Evolutionary conservation across 1,140 invertebrate genomes (phyloP).

Genomic region (Holcopasites calliopsidis): DNA sequence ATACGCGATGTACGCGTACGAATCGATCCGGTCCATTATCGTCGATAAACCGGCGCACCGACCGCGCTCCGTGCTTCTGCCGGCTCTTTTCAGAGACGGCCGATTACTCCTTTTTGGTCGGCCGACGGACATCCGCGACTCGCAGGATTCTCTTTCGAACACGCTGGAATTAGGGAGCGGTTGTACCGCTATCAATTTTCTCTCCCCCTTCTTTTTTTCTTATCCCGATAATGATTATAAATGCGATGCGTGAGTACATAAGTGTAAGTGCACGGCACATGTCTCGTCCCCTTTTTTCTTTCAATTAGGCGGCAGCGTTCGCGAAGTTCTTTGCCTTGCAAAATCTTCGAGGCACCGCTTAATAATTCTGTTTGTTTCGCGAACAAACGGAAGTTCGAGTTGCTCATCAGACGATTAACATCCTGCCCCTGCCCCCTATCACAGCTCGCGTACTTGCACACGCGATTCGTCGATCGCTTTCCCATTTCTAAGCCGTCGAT

Average conservation of each 20-base stretch:
- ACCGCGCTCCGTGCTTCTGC: constrained; percentile 49
- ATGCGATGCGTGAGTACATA: no score
- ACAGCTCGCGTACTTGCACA: not conserved
- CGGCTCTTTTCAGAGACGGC: constrained; percentile 35
- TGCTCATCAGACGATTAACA: not conserved
- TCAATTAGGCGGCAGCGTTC: no score
- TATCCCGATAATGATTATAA: not conserved
- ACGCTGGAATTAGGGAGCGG: constrained; percentile 19
- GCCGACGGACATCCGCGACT: constrained; percentile 54
- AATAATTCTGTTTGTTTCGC: no score
- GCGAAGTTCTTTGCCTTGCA: no score
- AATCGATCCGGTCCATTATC: constrained; percentile 74
- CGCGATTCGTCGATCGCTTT: constrained; percentile 27
- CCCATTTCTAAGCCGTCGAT: constrained; percentile 29
- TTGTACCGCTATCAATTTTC: not conserved
- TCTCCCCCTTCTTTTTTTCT: not conserved
- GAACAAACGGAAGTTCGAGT: not conserved
- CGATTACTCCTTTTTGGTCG: constrained; percentile 49
- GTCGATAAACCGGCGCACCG: constrained; percentile 63
- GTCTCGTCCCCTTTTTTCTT: no score
- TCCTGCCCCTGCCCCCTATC: not conserved
- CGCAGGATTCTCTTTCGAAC: not conserved
- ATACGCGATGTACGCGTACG: constrained; percentile 50
- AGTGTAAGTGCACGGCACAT: no score
- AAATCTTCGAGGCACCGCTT: no score